Evolutionary conservation across 2,888 invertebrate genomes (phyloP).

Genomic region (Cantharis nigra): DNA sequence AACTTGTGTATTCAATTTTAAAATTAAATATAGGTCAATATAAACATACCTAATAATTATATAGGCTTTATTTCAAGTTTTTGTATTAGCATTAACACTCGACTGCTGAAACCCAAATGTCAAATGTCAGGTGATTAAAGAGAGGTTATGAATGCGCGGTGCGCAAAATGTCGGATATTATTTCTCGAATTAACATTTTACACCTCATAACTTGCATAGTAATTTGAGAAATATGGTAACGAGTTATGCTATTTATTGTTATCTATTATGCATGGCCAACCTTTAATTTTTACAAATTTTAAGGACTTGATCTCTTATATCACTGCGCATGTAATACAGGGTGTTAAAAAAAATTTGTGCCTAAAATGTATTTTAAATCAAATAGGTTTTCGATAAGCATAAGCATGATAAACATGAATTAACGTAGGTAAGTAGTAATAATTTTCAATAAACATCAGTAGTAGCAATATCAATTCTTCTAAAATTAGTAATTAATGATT

Average conservation of each 20-base stretch:
- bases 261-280: neutral
- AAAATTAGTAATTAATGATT: neutral
- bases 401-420: no score
- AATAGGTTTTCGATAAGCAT: neutral
- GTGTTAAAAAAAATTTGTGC: neutral
- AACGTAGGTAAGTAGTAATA: no score
- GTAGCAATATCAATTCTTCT: neutral
- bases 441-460: no score
- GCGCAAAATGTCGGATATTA: neutral
- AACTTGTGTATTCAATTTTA: neutral
- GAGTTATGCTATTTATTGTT: neutral
- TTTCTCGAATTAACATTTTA: neutral
- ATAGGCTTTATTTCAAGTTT: neutral
- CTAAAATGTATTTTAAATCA: neutral
- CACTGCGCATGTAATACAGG: neutral
- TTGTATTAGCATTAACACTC: neutral
- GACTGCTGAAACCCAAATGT: no score
- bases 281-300: neutral
- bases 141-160: neutral
- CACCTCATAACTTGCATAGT: neutral
- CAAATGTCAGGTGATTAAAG: neutral
- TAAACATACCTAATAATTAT: neutral
- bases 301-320: neutral
- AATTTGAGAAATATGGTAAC: no score
- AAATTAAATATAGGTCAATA: neutral